phyloP scores from a whole-genome alignment of 2,113 vertebrate species.

The Oenanthe melanoleuca region DNA sequence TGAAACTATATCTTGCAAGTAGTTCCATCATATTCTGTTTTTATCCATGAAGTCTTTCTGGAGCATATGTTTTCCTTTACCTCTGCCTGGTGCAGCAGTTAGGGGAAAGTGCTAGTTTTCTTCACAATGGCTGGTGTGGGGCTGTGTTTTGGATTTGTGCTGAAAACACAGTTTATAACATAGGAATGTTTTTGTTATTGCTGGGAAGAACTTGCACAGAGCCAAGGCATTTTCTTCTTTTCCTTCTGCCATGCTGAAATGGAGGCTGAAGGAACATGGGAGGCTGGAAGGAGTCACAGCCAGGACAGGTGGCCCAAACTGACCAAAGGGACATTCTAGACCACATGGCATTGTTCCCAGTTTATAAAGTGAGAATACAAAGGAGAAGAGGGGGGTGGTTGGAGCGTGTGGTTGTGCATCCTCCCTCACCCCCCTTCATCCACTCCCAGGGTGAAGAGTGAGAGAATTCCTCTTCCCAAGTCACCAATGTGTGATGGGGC shows the following conservation, averaged over 20 bases:
- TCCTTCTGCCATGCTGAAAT: background rate
- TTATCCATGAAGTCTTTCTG: background rate
- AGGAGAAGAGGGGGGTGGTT: background rate
- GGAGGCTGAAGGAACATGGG: background rate
- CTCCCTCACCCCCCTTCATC: too few species aligned
- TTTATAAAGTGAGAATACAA: too few species aligned
- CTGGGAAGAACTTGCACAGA: background rate
- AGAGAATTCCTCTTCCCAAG: background rate
- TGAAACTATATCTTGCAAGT: background rate
- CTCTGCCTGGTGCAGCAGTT: background rate
- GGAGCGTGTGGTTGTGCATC: background rate
- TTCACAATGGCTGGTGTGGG: background rate
- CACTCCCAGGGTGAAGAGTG: background rate
- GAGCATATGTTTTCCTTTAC: background rate
- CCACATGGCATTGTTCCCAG: rapidly evolving
- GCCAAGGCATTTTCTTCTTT: background rate
- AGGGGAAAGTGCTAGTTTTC: background rate
- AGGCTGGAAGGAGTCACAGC: background rate
- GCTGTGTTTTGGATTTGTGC: background rate
- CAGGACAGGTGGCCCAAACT: background rate
- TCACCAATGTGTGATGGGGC: rapidly evolving
- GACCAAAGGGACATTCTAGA: background rate
- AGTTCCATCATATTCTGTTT: background rate
- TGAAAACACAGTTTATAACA: background rate
- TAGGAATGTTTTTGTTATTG: background rate